Evolutionary conservation across 2,888 invertebrate species (phyloP).

Genomic region (Leucophenga montana): DNA sequence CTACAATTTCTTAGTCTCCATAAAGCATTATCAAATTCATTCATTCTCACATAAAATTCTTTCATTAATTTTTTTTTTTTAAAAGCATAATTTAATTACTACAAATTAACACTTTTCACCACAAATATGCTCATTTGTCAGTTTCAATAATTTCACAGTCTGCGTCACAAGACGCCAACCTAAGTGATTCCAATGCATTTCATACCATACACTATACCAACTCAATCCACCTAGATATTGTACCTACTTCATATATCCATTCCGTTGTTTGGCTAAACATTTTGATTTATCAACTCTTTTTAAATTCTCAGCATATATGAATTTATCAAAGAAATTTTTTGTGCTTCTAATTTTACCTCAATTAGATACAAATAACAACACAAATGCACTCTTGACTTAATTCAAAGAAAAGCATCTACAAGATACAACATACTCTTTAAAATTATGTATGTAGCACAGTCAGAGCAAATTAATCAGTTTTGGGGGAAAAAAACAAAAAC

Average conservation of each 20-base stretch:
- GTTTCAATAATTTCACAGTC: constrained; percentile 34
- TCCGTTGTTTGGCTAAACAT: constrained; percentile 38
- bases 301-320: constrained; percentile 58
- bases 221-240: no score
- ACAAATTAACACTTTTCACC: constrained; percentile 57
- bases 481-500: not conserved
- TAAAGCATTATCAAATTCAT: not conserved
- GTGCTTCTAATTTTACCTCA: constrained; percentile 10
- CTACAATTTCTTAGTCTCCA: not conserved
- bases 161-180: constrained; percentile 18
- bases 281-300: constrained; percentile 68
- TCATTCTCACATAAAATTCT: no score
- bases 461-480: constrained; percentile 11
- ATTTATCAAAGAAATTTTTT: constrained; percentile 48
- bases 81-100: constrained; percentile 41
- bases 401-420: not conserved
- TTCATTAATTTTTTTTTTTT: not conserved
- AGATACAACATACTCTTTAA: constrained; percentile 3
- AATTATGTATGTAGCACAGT: constrained; percentile 17
- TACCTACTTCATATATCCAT: constrained; percentile 35
- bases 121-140: constrained; percentile 53
- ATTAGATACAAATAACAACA: constrained; percentile 22
- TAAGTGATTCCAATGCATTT: no score
- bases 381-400: constrained; percentile 20
- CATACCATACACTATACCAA: not conserved